phyloP scores from a whole-genome alignment of 37 sponge, comb jelly and placozoan genomes.

The Corticium candelabrum region DNA sequence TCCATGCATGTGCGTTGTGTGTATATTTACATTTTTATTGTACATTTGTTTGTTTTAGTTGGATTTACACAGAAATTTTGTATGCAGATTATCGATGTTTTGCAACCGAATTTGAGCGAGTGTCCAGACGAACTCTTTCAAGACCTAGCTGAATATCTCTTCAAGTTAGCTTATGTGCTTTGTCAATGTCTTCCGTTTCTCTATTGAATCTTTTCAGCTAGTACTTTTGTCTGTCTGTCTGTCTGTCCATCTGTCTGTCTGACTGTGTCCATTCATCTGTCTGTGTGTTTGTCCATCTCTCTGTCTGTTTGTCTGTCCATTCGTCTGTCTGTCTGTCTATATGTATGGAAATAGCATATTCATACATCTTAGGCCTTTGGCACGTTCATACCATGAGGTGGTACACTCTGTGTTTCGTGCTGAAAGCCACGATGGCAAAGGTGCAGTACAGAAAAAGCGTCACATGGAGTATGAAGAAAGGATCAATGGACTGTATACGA shows the following conservation, averaged over 20 bases:
- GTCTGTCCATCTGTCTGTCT: no score
- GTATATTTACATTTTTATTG: no score
- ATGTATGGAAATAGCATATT: no score
- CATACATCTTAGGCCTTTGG: neutral
- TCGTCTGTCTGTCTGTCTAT: no score
- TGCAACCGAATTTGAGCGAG: neutral
- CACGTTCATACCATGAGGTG: neutral
- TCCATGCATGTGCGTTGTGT: no score
- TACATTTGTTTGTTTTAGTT: no score
- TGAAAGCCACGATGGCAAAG: neutral
- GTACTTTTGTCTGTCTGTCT: no score
- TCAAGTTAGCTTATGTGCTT: neutral
- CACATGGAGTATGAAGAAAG: constrained; percentile 33
- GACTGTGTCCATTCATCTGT: no score
- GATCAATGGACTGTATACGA: constrained; percentile 45
- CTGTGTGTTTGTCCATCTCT: no score
- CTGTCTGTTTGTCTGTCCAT: no score
- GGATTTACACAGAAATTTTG: neutral
- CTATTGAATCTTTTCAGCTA: no score
- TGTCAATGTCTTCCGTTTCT: no score
- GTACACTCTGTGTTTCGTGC: neutral
- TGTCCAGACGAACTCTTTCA: neutral
- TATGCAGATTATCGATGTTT: neutral
- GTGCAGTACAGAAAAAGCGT: constrained; percentile 15
- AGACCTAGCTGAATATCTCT: neutral